phyloP scores from a whole-genome alignment of 2,113 vertebrate genomes.

The Tachuris rubrigastra region DNA sequence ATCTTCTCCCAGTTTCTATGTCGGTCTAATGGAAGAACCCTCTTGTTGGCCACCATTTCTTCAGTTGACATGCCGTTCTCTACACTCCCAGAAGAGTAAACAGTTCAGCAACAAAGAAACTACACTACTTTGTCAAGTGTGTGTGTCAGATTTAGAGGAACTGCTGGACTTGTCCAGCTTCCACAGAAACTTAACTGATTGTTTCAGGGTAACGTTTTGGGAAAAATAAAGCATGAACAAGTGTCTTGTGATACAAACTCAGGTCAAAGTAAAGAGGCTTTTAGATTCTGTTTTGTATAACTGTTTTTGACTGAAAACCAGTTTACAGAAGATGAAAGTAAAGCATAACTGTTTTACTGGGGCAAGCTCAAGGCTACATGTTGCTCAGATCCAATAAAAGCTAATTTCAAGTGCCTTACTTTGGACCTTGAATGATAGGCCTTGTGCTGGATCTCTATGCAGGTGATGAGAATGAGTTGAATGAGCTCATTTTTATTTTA shows the following conservation, averaged over 20 bases:
- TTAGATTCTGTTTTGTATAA: neutral
- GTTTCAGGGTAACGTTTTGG: neutral
- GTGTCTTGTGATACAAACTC: neutral
- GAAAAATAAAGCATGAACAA: neutral
- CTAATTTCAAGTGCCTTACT: neutral
- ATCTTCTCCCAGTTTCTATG: neutral
- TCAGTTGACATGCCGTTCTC: neutral
- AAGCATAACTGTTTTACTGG: neutral
- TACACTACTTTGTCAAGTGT: accelerated
- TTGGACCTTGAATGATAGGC: neutral
- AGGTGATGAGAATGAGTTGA: neutral
- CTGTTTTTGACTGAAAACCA: neutral
- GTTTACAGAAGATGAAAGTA: neutral
- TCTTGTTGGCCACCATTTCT: neutral
- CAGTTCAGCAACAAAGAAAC: neutral
- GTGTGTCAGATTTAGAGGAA: neutral
- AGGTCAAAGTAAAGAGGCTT: neutral
- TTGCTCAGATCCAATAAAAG: neutral
- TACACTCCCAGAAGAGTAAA: neutral
- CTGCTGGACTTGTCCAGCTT: neutral
- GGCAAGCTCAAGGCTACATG: neutral
- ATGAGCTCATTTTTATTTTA: no score
- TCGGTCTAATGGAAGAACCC: neutral
- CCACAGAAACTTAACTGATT: neutral
- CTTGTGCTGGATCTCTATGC: neutral